phyloP scores from a whole-genome alignment of 2,113 vertebrate genomes.

The Propithecus coquereli region DNA sequence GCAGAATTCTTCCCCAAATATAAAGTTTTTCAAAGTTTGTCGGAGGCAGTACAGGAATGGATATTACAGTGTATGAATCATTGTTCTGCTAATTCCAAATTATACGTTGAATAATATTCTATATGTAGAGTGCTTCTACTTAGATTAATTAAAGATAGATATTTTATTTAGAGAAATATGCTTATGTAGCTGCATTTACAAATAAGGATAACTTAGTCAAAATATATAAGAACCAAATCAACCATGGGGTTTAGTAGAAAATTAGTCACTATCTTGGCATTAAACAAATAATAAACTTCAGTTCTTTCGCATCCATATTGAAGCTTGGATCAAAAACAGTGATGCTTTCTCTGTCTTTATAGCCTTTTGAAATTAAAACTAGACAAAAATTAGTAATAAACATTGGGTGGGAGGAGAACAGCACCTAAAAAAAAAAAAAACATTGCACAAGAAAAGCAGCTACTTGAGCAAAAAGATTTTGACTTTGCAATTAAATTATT shows the following conservation, averaged over 20 bases:
- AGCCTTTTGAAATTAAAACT: neutral
- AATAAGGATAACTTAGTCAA: neutral
- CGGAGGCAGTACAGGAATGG: neutral
- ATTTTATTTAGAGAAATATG: neutral
- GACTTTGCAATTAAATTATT: neutral
- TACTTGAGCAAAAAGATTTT: neutral
- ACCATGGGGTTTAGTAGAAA: neutral
- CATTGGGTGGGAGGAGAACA: neutral
- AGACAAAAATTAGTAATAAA: neutral
- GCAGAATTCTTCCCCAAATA: constrained; percentile 26
- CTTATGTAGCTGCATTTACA: neutral
- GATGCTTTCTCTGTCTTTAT: neutral
- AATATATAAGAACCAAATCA: neutral
- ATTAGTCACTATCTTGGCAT: neutral
- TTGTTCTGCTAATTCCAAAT: neutral
- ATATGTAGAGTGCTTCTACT: neutral
- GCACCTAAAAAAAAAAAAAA: neutral
- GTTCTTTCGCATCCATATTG: neutral
- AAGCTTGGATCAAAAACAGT: constrained; percentile 16
- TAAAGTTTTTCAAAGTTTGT: neutral
- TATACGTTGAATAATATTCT: neutral
- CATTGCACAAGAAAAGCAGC: neutral
- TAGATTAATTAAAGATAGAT: neutral
- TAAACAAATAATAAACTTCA: neutral
- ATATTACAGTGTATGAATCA: neutral